phyloP scores from a whole-genome alignment of 2,113 vertebrate species.

The Tychaedon coryphoeus region DNA sequence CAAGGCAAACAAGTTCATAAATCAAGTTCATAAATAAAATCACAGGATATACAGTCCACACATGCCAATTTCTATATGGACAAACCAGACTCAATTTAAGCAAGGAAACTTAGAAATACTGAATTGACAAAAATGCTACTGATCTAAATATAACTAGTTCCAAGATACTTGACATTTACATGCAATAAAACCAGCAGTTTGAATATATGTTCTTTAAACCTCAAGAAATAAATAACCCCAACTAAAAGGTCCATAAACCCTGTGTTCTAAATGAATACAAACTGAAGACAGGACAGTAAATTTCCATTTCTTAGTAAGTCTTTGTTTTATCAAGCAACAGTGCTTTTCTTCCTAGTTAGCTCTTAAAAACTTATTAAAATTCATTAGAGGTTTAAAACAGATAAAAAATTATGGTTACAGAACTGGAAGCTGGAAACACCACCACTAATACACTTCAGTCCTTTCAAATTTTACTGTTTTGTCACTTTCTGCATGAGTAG shows the following conservation, averaged over 20 bases:
- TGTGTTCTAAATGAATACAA: not conserved
- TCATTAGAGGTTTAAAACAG: not conserved
- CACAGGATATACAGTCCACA: not conserved
- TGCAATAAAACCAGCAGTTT: not conserved
- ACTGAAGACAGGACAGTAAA: not conserved
- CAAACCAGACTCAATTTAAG: not conserved
- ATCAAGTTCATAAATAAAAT: not conserved
- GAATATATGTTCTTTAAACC: not conserved
- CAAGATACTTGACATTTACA: not conserved
- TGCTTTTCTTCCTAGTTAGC: not conserved
- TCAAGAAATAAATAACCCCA: not conserved
- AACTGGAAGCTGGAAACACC: not conserved
- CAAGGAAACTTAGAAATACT: not conserved
- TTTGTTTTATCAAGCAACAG: not conserved
- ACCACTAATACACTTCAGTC: not conserved
- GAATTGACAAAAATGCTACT: not conserved
- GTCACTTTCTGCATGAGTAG: not conserved
- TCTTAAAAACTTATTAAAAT: not conserved
- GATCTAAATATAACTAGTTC: not conserved
- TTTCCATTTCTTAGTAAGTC: not conserved
- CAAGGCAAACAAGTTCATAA: not conserved
- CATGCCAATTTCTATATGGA: not conserved
- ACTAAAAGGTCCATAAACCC: conserved; percentile 16
- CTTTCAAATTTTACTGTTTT: not conserved
- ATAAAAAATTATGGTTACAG: not conserved